phyloP scores from a whole-genome alignment of 2,113 vertebrate species.

The Sarotherodon lohbergeri region DNA sequence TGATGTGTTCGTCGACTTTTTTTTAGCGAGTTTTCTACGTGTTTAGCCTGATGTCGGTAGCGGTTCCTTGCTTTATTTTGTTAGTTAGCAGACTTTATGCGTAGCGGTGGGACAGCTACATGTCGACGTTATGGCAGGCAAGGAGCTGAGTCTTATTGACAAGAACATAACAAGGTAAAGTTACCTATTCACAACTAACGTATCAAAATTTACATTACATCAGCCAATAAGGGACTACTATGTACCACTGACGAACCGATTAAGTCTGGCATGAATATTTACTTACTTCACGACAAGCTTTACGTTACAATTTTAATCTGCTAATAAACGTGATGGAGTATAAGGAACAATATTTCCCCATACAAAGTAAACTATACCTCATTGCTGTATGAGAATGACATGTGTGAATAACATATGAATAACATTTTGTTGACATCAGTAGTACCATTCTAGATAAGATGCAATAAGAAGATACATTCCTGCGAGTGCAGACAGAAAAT shows the following conservation, averaged over 20 bases:
- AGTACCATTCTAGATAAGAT: not conserved
- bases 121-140: conserved; percentile 51
- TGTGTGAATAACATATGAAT: not conserved
- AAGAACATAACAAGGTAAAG: conserved; percentile 73
- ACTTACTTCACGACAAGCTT: not conserved
- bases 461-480: not conserved
- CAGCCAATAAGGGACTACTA: not conserved
- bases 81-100: not conserved
- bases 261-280: not conserved
- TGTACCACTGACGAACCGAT: not conserved
- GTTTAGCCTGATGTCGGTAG: not conserved
- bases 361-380: not conserved
- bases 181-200: not conserved
- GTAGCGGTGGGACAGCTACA: not conserved
- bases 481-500: not conserved
- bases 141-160: conserved; percentile 75
- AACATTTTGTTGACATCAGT: not conserved
- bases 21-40: not conserved
- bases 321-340: not conserved
- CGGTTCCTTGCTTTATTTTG: not conserved
- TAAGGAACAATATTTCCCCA: not conserved
- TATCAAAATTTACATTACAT: not conserved
- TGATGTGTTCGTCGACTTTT: not conserved
- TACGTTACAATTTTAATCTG: not conserved
- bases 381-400: not conserved